Evolutionary conservation across 2,797 vertebrate genomes (phyloP).

Genomic region (Amniataba percoides): DNA sequence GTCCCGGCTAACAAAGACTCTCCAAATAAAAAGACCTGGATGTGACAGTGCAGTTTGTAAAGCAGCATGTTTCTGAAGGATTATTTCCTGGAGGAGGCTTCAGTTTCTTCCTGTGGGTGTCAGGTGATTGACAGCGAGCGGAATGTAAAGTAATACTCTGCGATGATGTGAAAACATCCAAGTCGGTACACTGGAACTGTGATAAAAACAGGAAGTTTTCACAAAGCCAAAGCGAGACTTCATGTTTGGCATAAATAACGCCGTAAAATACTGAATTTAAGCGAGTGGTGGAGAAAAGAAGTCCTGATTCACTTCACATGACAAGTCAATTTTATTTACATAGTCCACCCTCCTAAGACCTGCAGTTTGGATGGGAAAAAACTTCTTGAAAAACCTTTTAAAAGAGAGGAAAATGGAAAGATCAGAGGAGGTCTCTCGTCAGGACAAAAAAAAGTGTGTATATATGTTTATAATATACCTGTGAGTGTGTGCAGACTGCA

Average conservation of each 20-base stretch:
- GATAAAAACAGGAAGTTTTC: constrained; percentile 48
- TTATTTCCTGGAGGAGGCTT: constrained; percentile 67
- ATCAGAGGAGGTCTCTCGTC: too few relatives aligned
- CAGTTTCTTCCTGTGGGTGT: constrained; percentile 69
- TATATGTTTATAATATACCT: too few relatives aligned
- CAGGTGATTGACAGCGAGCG: constrained; percentile 74
- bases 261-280: not conserved
- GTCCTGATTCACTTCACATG: not conserved
- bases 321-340: not conserved
- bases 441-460: too few relatives aligned
- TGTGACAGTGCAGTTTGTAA: constrained; percentile 74
- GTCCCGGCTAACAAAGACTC: constrained; percentile 59
- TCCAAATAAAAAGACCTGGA: constrained; percentile 58
- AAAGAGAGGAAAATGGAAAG: not conserved
- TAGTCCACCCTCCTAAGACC: not conserved
- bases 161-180: constrained; percentile 50
- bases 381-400: not conserved
- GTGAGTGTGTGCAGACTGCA: not conserved
- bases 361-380: not conserved
- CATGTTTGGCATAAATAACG: constrained; percentile 22
- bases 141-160: constrained; percentile 60
- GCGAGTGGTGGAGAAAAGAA: not conserved
- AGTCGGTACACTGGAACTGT: constrained; percentile 20
- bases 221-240: constrained; percentile 36
- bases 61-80: constrained; percentile 71